Percentiles rank a stretch among this genome's conserved stretches.
Conservation (phyloP, 2,888 invertebrate genomes). For the Leucoptera coffeella region DNA sequence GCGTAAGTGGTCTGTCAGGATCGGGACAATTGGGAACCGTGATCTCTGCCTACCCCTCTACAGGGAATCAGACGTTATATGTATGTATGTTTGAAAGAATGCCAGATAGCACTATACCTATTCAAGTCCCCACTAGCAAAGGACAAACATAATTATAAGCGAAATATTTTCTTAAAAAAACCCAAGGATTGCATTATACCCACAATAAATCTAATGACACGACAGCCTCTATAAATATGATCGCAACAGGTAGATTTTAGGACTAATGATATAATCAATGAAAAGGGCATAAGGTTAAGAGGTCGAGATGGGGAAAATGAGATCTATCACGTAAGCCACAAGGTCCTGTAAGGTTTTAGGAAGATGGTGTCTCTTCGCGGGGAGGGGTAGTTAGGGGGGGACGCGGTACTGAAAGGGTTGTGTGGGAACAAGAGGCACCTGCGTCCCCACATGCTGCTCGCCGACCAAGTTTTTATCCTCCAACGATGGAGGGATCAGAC, state of each 20-base stretch:
- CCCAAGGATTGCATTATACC: constrained; percentile 49
- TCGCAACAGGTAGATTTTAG: constrained; percentile 48
- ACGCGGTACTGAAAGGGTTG: constrained; percentile 45
- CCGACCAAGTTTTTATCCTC: constrained; percentile 37
- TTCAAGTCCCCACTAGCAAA: too few relatives aligned
- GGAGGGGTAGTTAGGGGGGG: constrained; percentile 10
- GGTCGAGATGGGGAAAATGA: constrained; percentile 7
- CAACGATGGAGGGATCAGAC: constrained; percentile 35
- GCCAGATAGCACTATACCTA: too few relatives aligned
- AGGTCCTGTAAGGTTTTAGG: constrained; percentile 6
- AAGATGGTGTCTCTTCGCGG: not conserved
- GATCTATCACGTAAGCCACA: constrained; percentile 1
- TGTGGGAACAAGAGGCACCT: constrained; percentile 55
- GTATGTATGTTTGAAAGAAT: too few relatives aligned
- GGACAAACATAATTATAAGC: too few relatives aligned
- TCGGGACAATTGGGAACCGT: too few relatives aligned
- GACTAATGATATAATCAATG: constrained; percentile 21
- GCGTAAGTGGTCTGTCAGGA: too few relatives aligned
- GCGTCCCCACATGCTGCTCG: constrained; percentile 48
- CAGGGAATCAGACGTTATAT: too few relatives aligned
- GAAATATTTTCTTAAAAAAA: too few relatives aligned
- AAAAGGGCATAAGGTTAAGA: constrained; percentile 12
- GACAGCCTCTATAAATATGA: constrained; percentile 46
- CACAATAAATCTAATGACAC: constrained; percentile 53
- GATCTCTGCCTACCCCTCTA: too few relatives aligned